Evolutionary conservation across 2,797 vertebrate genomes (phyloP), one percentile per base, ranked within the genome.

Genomic region (Microtus agrestis): DNA sequence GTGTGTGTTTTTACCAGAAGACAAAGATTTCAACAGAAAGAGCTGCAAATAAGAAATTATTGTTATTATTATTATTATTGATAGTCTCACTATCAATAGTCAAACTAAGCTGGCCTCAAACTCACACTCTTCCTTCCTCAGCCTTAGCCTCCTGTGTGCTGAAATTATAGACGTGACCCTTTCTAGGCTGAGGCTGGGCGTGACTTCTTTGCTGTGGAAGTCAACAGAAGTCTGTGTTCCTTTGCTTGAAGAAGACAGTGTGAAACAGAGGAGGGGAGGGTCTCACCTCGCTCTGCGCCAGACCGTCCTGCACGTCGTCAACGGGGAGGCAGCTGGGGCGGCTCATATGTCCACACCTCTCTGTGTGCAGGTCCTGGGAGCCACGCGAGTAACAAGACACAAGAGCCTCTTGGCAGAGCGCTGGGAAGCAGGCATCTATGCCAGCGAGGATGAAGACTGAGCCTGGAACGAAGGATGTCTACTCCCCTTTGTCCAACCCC

Each of bases 371-470:
- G 98, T 99, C 0, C 98, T 99, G 89, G 99, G 99, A 63, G 99
- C 99, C 71, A 99, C 99, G 4, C 98, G 99, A 3, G 99, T 99
- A 21, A 97, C 56, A 34, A 98, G 99, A 0, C 99, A 99, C 98
- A 99, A 99, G 97, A 99, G 98, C 1, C 63, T 89, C 77, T 98
- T 98, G 92, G 99, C 99, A 1, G 97, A 99, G 82, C 98, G 97
- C 73, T 99, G 99, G 99, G 99, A 99, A 96, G 99, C 99, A 0
- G 98, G 99, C 1, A 74, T 98, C 77, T 99, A 99, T 0, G 80
- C 98, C 90, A 99, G 98, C 46, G 97, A 98, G 82, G 98, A 98
- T 0, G 96, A 98, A 0, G 96, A 99, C 96, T 99, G 97, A 98
- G 31, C 25, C 3, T 31, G 21, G 8, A n/a, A 34, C 4, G 0